Base-by-base conservation (phyloP, 1,140 invertebrate genomes). In the Apis florea region DNA sequence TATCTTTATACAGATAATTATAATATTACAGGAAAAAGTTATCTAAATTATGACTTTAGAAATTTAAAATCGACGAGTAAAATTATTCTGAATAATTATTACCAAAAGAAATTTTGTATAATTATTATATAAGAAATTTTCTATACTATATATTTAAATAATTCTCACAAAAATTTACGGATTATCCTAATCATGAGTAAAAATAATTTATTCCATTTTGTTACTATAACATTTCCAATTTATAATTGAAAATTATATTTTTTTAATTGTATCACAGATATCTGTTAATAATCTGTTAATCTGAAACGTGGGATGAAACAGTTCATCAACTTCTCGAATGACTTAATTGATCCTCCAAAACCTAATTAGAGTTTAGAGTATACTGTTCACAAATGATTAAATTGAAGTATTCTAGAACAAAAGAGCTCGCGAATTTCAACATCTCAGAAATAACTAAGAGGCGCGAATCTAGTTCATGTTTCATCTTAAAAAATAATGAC, bases 291-390 rank as follows among this genome's bases (percentile, higher is more conserved):
- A 15, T 12, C 47, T 17, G 13, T 53, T n/a, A 15, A 40, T 19
- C 9, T 11, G 19, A 53, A 10, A 54, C 17, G 1, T 9, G 17
- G 13, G 4, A 12, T 24, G 67, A 21, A 71, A 71, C 26, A 71
- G 19, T 56, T 56, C 69, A 17, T 71, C 69, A 71, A 56, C 51
- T 40, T 54, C 19, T 12, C 8, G 53, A 56, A 71, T 40, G 13
- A 12, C 19, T 56, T 40, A 40, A 56, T 71, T 71, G 26, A 19
- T 40, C 19, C 69, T 71, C 26, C 26, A 71, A 56, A 26, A 1
- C 19, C 21, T 71, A 71, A 71, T 71, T 71, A 71, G 69, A 71
- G 19, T 56, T 71, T 71, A 49, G 8, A 56, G 53, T 31, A 26
- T 56, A 19, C 69, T 71, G 51, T 56, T 56, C 51, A 17, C 51